These are phyloP conservation scores for Cardinalis cardinalis DNA, from an alignment of 2,113 vertebrate genomes.

Conservation along the genomic window DNA sequence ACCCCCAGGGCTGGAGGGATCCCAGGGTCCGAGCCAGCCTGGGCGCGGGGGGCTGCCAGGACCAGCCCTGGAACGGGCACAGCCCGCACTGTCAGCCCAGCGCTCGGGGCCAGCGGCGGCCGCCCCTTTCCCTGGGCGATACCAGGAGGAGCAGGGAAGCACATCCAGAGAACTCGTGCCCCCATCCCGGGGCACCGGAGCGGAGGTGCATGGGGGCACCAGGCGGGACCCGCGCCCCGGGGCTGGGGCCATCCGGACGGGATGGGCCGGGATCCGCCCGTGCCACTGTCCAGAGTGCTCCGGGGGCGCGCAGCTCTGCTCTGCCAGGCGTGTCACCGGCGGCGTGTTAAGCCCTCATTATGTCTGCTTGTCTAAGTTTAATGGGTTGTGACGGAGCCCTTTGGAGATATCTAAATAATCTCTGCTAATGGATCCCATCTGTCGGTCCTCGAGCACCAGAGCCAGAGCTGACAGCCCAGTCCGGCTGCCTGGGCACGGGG, in stretches of 20 bases:
- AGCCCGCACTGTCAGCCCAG: neutral
- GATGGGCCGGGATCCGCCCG: fast-evolving
- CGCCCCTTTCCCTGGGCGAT: fast-evolving
- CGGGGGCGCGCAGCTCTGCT: fast-evolving
- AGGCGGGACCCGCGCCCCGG: fast-evolving
- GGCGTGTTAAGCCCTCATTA: neutral
- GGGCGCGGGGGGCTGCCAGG: neutral
- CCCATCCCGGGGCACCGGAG: neutral
- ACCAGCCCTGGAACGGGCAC: fast-evolving
- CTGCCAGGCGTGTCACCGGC: neutral
- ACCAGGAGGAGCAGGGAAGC: neutral
- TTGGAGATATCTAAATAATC: constrained; percentile 43
- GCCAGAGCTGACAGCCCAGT: fast-evolving
- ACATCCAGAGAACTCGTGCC: fast-evolving
- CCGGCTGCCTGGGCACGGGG: neutral
- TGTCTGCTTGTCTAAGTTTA: constrained; percentile 15
- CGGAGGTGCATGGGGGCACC: fast-evolving
- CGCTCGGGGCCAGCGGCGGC: fast-evolving
- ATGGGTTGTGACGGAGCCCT: constrained; percentile 27
- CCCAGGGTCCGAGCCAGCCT: neutral
- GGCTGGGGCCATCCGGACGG: neutral
- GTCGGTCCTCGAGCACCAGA: neutral
- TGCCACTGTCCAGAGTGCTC: fast-evolving
- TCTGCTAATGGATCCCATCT: constrained; percentile 52
- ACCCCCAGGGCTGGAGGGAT: neutral